Evolutionary conservation across 2,113 vertebrate genomes (phyloP).

Genomic region (Axis porcinus): DNA sequence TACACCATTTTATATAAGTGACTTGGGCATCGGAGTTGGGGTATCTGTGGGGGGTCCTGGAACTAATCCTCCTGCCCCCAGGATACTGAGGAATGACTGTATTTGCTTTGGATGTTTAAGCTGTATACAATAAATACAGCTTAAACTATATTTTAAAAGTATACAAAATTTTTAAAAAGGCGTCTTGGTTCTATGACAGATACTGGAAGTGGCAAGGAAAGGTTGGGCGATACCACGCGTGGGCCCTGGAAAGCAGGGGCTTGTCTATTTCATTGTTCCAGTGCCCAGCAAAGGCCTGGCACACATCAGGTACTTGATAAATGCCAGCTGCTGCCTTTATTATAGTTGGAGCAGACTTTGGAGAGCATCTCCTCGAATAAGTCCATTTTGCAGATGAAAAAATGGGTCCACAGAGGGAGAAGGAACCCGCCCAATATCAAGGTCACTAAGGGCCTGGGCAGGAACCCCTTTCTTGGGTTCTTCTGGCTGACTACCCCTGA

Average conservation of each 20-base stretch:
- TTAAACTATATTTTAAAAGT: background rate
- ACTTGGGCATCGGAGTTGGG: background rate
- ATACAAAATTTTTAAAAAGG: background rate
- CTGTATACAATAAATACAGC: background rate
- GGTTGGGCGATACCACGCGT: background rate
- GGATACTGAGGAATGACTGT: background rate
- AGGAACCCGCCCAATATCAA: constrained; percentile 47
- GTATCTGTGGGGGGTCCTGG: background rate
- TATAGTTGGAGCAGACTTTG: background rate
- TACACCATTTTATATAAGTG: background rate
- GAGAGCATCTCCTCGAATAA: background rate
- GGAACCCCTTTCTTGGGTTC: background rate
- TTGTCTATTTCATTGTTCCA: background rate
- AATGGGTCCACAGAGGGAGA: background rate
- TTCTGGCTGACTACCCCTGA: background rate
- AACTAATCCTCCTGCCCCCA: background rate
- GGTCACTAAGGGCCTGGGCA: constrained; percentile 37
- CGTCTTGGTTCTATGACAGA: background rate
- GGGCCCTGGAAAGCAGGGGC: background rate
- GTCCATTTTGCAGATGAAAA: background rate
- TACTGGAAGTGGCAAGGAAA: background rate
- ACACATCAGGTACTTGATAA: background rate
- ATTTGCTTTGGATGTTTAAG: background rate
- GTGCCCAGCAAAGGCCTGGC: background rate
- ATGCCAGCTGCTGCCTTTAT: background rate